Evolutionary conservation across 2,888 invertebrate genomes (phyloP).

Genomic region (Rhagophthalmus giganteus): DNA sequence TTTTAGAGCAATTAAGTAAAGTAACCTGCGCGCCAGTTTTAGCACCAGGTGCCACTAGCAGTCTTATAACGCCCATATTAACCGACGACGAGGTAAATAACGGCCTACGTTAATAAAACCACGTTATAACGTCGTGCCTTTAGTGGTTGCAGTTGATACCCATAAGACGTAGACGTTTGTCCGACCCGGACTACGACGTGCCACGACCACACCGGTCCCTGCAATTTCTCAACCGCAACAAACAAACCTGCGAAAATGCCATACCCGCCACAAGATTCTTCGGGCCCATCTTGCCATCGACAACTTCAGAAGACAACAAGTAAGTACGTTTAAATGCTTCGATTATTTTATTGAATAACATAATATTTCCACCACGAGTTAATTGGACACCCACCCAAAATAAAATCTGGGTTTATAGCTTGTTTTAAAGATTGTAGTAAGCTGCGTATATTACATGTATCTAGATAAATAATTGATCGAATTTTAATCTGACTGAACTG

Average conservation of each 20-base stretch:
- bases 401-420: too few species aligned
- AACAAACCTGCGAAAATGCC: conserved; percentile 36
- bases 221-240: conserved; percentile 32
- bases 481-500: too few species aligned
- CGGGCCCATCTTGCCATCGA: conserved; percentile 43
- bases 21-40: conserved; percentile 53
- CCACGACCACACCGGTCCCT: conserved; percentile 55
- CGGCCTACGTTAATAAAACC: neutral
- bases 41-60: conserved; percentile 50
- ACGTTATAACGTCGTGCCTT: too few species aligned
- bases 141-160: conserved; percentile 48
- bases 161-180: conserved; percentile 44
- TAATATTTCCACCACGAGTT: too few species aligned
- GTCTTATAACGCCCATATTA: conserved; percentile 45
- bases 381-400: too few species aligned
- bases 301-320: neutral
- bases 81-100: conserved; percentile 47
- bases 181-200: conserved; percentile 57
- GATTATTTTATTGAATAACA: too few species aligned
- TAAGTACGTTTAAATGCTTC: neutral
- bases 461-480: too few species aligned
- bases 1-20: conserved; percentile 52
- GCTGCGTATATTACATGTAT: too few species aligned
- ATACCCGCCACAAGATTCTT: conserved; percentile 52
- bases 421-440: too few species aligned